Evolutionary conservation across 2,797 vertebrate genomes (phyloP), one percentile per base, ranked within the genome.

Genomic region (Podargus strigoides): DNA sequence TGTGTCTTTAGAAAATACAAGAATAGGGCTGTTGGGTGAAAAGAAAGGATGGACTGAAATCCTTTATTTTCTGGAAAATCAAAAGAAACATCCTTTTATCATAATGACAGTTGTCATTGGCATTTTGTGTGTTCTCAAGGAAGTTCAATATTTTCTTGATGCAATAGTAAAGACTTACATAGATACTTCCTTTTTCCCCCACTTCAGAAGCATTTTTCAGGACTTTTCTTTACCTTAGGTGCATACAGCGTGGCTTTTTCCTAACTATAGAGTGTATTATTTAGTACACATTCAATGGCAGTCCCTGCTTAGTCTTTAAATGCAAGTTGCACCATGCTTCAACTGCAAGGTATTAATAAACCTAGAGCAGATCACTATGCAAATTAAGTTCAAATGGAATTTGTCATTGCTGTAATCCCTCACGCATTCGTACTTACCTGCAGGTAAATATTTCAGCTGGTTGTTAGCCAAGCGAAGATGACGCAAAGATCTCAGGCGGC

Each of bases 381-480:
- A 39, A 28, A 77, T 7, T 13, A 26, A 78, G 53, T 7, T 86
- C n/a, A 63, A 44, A 13, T 15, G 24, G 60, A 34, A 27, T 46
- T 53, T 52, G 89, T 18, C 26, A 44, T 16, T 19, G 58, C 52
- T 70, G 30, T 24, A 66, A 32, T 8, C 74, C 85, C 74, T 32
- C 14, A 19, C 3, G 5, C 15, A 2, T 70, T 50, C 34, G 64
- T 60, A 84, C 97, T 96, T 97, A 99, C 99, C 99, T 98, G 98
- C 98, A 91, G 99, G 99, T 85, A 99, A 98, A 75, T 97, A 98
- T 84, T 98, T 99, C 69, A 99, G 98, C 63, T 98, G 98, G 98
- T 99, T 99, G 93, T 99, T 99, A 47, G 99, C 98, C 95, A 99
- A 96, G 69, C 99, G 98, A 53, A 99, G 98, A 90, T 99, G 99